Evolutionary conservation across 2,113 vertebrate species (phyloP).

Genomic region (Pterocles orientalis): DNA sequence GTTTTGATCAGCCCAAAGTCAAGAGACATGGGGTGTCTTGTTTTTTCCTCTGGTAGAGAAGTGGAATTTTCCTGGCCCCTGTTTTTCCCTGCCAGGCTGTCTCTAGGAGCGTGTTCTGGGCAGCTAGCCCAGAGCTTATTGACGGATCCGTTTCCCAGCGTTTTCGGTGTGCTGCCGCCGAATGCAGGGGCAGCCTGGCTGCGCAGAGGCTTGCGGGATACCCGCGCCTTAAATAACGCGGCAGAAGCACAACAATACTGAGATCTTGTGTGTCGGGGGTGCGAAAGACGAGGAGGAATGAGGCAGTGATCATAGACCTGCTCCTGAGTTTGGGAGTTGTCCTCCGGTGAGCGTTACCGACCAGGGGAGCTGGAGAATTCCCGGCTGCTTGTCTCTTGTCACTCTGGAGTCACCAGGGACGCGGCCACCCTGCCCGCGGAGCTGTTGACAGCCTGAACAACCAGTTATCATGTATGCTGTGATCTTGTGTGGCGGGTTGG

Average conservation of each 20-base stretch:
- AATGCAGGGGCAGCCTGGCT: neutral
- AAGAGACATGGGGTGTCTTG: neutral
- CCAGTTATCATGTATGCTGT: fast-evolving
- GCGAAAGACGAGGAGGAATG: neutral
- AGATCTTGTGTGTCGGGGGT: neutral
- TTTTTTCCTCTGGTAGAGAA: neutral
- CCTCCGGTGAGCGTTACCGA: too few relatives aligned
- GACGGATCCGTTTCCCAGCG: neutral
- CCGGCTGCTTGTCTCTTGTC: neutral
- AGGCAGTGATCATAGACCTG: fast-evolving
- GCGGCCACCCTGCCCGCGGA: fast-evolving
- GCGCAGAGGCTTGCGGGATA: neutral
- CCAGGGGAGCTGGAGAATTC: neutral
- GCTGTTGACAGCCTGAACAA: neutral
- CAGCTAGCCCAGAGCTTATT: neutral
- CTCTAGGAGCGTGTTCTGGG: neutral
- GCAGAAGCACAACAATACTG: fast-evolving
- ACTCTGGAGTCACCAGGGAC: neutral
- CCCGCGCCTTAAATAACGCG: neutral
- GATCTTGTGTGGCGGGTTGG: too few relatives aligned
- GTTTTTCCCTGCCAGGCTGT: neutral
- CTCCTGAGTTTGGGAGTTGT: neutral
- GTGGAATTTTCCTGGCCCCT: neutral
- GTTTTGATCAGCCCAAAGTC: neutral
- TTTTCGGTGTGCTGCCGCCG: neutral